Percentiles rank a stretch among this genome's conserved stretches.
These are phyloP conservation scores for Ennomos quercinarius DNA, from an alignment of 2,888 invertebrate genomes.

Conservation along the genomic window DNA sequence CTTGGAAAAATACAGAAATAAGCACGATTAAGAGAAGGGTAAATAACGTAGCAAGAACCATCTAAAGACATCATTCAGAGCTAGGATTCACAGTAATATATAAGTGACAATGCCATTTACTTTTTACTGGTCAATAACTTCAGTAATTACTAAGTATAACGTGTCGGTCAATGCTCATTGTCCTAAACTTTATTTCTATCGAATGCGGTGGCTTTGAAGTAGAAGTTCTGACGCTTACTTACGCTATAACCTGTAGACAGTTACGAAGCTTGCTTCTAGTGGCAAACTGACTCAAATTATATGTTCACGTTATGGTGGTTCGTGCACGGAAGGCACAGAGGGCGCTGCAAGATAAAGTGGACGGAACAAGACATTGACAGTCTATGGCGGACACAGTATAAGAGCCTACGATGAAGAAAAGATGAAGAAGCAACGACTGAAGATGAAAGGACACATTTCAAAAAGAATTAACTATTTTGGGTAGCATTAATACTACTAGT, in stretches of 20 bases:
- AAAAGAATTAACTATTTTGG: no score
- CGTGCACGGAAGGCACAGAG: no score
- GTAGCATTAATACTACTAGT: no score
- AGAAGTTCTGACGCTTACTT: constrained; percentile 23
- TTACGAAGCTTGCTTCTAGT: constrained; percentile 10
- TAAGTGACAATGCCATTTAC: not conserved
- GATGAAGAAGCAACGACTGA: no score
- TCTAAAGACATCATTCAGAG: constrained; percentile 3
- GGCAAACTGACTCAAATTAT: not conserved
- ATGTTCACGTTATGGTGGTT: no score
- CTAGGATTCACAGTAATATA: not conserved
- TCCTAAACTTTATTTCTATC: constrained; percentile 22
- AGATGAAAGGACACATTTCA: no score
- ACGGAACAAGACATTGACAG: no score
- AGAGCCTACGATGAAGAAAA: no score
- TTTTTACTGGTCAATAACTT: constrained; percentile 22
- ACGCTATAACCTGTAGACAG: constrained; percentile 2
- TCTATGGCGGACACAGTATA: no score
- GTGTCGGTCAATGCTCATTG: constrained; percentile 13
- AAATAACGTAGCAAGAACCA: constrained; percentile 2
- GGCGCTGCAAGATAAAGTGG: no score
- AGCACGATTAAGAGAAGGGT: no score
- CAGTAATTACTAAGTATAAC: constrained; percentile 13
- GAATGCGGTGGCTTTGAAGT: constrained; percentile 36
- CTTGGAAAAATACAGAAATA: no score